Evolutionary conservation across 2,797 vertebrate genomes (phyloP).

Genomic region (Peromyscus attwateri): DNA sequence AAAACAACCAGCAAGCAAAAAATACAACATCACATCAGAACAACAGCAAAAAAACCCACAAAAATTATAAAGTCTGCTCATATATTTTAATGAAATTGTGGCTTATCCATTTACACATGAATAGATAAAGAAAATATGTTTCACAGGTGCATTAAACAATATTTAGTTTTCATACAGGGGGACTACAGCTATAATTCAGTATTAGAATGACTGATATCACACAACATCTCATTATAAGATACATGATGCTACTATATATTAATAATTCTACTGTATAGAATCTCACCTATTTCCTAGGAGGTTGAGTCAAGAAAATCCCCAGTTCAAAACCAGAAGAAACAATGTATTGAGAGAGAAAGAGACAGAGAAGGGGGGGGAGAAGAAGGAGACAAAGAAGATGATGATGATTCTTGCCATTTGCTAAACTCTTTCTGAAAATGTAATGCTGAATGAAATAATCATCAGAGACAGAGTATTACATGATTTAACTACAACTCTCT

Average conservation of each 20-base stretch:
- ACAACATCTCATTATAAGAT: background rate
- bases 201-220: accelerated
- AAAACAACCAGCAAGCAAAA: background rate
- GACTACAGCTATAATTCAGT: background rate
- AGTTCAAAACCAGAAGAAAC: background rate
- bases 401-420: background rate
- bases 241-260: too few species aligned
- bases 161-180: background rate
- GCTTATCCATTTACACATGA: background rate
- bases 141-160: background rate
- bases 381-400: background rate
- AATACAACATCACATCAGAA: background rate
- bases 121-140: background rate
- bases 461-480: background rate
- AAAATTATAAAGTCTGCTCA: too few species aligned
- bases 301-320: background rate
- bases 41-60: background rate
- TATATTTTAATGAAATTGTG: background rate
- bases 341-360: background rate
- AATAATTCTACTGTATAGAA: background rate
- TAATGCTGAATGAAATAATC: background rate
- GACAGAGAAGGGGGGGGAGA: background rate
- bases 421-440: background rate
- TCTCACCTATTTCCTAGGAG: too few species aligned
- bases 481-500: background rate